Conservation (phyloP, 2,797 vertebrate genomes). For the Kryptopterus vitreolus region DNA sequence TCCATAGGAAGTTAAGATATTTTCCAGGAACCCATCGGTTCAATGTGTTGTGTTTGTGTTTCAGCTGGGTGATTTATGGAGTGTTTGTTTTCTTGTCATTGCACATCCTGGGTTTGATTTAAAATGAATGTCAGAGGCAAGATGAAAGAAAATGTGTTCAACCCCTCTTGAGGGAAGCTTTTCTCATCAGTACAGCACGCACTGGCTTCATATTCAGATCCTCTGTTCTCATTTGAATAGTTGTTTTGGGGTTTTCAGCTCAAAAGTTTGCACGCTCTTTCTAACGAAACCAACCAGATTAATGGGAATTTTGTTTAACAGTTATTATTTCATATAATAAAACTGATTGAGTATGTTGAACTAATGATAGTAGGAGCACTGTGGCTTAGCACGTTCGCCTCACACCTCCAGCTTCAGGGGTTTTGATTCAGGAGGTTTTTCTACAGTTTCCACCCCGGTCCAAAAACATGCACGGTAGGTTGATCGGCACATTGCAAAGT, state of each 20-base stretch:
- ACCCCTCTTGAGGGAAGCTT: neutral
- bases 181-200: neutral
- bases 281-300: neutral
- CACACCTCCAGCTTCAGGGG: too few species aligned
- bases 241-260: neutral
- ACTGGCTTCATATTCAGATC: neutral
- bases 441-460: too few species aligned
- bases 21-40: neutral
- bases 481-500: too few species aligned
- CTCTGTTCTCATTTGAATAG: conserved; percentile 4
- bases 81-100: neutral
- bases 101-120: neutral
- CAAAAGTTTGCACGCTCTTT: neutral
- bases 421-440: too few species aligned
- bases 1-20: neutral
- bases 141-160: neutral
- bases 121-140: neutral
- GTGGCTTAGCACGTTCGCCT: too few species aligned
- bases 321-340: neutral
- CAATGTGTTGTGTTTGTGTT: neutral
- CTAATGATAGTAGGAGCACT: neutral
- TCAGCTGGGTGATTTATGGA: too few species aligned
- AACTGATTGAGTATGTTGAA: neutral
- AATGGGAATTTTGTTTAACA: neutral
- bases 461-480: too few species aligned